Evolutionary conservation across 2,888 invertebrate species (phyloP), one percentile per base, ranked within the genome.

Genomic region (Deladenus siricidicola): DNA sequence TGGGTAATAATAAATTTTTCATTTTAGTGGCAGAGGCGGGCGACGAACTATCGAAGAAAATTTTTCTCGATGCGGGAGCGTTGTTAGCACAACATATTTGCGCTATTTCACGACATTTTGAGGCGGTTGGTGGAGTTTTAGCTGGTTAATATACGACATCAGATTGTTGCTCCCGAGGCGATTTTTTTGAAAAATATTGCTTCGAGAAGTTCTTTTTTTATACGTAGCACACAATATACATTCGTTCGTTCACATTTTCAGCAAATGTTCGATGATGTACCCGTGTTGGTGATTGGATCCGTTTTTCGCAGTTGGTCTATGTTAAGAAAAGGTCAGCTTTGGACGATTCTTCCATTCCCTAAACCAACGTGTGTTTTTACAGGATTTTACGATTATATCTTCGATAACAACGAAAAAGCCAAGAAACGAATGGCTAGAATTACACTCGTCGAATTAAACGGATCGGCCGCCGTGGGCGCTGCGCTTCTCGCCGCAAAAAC

Each of bases 61-160:
- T 89, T 0, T 90, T 91, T 78, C 77, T 82, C 65, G 82, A 88
- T 79, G 86, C 87, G 73, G 87, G 90, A 42, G 73, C 80, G 62
- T 79, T 83, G 58, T 81, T 88, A 57, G 89, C 86, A 0, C 84
- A 84, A 55, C 85, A 86, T 75, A 82, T 90, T 14, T 78, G 83
- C 4, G 86, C 88, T 0, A 80, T 87, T 39, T 79, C 84, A 29
- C 83, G 83, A 1, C 85, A 85, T 72, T 86, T 87, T 14, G 80
- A 66, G 6, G 59, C 63, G 58, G 73, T 70, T 42, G 21, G 24
- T 34, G 39, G 6, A 34, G 24, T 56, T 60, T 34, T 28, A n/a
- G n/a, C n/a, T n/a, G n/a, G n/a, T n/a, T n/a, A n/a, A n/a, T n/a
- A n/a, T n/a, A n/a, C n/a, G n/a, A n/a, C n/a, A n/a, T n/a, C n/a